phyloP scores from a whole-genome alignment of 2,797 vertebrate genomes.

The Hemibagrus guttatus region DNA sequence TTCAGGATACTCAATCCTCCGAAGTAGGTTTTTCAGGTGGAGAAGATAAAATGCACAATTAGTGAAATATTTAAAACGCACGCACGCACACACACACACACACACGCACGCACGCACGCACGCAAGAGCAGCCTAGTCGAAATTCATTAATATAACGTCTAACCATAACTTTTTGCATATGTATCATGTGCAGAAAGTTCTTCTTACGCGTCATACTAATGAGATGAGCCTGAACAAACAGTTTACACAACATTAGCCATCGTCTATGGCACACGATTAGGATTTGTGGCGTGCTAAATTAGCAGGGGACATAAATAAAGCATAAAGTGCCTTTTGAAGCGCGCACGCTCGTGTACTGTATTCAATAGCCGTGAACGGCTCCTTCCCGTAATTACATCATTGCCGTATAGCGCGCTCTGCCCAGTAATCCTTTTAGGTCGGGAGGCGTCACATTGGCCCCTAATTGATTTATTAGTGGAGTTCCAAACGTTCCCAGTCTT shows the following conservation, averaged over 20 bases:
- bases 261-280: slow-evolving; percentile 44
- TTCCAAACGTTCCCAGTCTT: neutral
- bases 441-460: slow-evolving; percentile 46
- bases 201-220: neutral
- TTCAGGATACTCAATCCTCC: slow-evolving; percentile 30
- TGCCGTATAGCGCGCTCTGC: slow-evolving; percentile 46
- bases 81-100: neutral
- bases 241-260: slow-evolving; percentile 40
- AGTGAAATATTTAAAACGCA: neutral
- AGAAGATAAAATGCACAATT: neutral
- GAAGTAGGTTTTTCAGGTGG: neutral
- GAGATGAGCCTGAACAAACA: slow-evolving; percentile 48
- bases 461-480: slow-evolving; percentile 56
- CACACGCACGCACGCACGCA: neutral
- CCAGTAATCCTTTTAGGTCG: slow-evolving; percentile 70
- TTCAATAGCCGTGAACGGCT: slow-evolving; percentile 63
- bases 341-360: slow-evolving; percentile 57
- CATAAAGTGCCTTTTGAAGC: slow-evolving; percentile 54
- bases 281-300: slow-evolving; percentile 67
- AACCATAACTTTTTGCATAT: too few species aligned
- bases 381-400: slow-evolving; percentile 72
- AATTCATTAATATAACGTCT: neutral
- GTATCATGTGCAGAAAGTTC: too few species aligned
- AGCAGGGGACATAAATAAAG: slow-evolving; percentile 62
- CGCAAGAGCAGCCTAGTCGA: neutral